phyloP scores from a whole-genome alignment of 2,888 invertebrate species.

The Bugulina stolonifera region DNA sequence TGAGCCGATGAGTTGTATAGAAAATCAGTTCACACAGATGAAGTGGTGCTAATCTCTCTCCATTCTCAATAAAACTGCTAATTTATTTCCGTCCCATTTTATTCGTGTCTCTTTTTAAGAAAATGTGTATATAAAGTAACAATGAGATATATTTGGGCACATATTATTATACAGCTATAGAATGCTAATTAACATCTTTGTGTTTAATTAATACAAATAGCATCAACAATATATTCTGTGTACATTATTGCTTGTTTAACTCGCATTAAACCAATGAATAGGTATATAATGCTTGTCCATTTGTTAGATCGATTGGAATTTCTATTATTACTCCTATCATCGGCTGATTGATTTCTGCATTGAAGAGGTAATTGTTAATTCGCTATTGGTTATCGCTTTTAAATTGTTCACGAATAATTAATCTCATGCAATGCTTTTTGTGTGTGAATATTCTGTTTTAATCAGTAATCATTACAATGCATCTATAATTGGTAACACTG shows the following conservation, averaged over 20 bases:
- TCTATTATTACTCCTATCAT: background rate
- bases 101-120: background rate
- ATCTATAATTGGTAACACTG: background rate
- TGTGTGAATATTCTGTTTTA: background rate
- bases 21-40: background rate
- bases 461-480: background rate
- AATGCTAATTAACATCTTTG: background rate
- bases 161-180: background rate
- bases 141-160: background rate
- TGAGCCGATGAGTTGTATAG: too few species aligned
- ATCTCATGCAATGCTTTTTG: background rate
- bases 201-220: constrained; percentile 22
- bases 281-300: background rate
- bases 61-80: background rate
- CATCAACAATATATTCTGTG: background rate
- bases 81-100: background rate
- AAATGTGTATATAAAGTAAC: background rate
- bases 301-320: constrained; percentile 7
- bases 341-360: constrained; percentile 2
- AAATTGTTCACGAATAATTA: constrained; percentile 15
- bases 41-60: background rate
- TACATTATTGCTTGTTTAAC: background rate
- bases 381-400: background rate
- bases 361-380: background rate
- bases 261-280: background rate